Evolutionary conservation across 2,113 vertebrate genomes (phyloP).

Genomic region (Gadus macrocephalus): DNA sequence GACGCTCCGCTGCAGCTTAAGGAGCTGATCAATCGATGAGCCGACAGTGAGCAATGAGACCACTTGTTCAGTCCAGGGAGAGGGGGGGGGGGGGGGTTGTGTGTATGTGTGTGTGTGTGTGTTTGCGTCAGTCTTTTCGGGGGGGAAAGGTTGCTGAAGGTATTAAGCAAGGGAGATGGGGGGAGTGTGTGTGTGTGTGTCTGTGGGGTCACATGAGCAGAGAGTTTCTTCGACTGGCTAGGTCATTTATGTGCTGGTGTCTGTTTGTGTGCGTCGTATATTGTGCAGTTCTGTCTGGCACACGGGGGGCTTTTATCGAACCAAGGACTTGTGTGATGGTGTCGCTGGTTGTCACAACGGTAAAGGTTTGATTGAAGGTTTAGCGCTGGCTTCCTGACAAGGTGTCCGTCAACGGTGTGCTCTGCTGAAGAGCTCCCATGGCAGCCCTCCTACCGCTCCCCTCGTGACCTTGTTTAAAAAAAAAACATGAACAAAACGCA

Average conservation of each 20-base stretch:
- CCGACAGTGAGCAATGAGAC: constrained; percentile 78
- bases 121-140: background rate
- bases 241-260: background rate
- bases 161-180: constrained; percentile 10
- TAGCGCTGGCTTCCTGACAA: background rate
- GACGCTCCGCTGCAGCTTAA: constrained; percentile 71
- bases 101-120: constrained; percentile 10
- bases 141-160: constrained; percentile 11
- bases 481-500: background rate
- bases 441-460: background rate
- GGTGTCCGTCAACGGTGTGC: background rate
- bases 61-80: constrained; percentile 56
- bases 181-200: background rate
- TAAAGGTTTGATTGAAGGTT: no score
- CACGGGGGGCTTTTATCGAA: no score
- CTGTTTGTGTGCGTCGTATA: no score
- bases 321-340: no score
- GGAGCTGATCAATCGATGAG: constrained; percentile 74
- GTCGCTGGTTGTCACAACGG: no score
- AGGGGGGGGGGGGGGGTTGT: constrained; percentile 37
- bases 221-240: no score
- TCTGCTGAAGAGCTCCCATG: background rate
- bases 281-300: no score
- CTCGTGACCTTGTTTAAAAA: background rate
- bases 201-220: no score